Evolutionary conservation across 2,888 invertebrate species (phyloP).

Genomic region (Epistrophella euchroma): DNA sequence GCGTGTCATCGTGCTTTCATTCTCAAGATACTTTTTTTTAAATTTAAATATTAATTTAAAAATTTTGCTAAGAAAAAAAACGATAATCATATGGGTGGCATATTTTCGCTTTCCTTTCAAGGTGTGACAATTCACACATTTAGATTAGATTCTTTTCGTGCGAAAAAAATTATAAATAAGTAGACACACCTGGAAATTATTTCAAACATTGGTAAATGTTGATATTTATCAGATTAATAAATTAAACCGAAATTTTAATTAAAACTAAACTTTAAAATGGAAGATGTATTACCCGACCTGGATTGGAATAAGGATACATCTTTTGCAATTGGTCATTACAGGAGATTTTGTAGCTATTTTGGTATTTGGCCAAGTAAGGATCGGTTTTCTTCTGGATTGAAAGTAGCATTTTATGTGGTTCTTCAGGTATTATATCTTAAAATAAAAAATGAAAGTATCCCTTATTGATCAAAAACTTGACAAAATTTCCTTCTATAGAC

Average conservation of each 20-base stretch:
- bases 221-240: background rate
- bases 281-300: background rate
- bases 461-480: background rate
- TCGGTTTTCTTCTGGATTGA: background rate
- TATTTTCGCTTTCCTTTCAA: background rate
- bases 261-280: background rate
- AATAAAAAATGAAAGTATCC: background rate
- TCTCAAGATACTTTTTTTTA: too few species aligned
- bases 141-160: background rate
- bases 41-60: background rate
- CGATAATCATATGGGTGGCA: background rate
- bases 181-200: background rate
- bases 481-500: background rate
- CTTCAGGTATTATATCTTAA: background rate
- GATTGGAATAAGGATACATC: conserved; percentile 12
- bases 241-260: background rate
- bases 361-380: conserved; percentile 19
- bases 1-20: too few species aligned
- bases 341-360: background rate
- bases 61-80: background rate
- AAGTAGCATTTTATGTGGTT: background rate
- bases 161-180: background rate
- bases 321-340: conserved; percentile 16
- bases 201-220: background rate
- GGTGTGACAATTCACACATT: background rate